A percentile compares a stretch with the other conserved stretches of the same genome.
Conservation (phyloP, 1,140 invertebrate species). For the Aphidius gifuensis region DNA sequence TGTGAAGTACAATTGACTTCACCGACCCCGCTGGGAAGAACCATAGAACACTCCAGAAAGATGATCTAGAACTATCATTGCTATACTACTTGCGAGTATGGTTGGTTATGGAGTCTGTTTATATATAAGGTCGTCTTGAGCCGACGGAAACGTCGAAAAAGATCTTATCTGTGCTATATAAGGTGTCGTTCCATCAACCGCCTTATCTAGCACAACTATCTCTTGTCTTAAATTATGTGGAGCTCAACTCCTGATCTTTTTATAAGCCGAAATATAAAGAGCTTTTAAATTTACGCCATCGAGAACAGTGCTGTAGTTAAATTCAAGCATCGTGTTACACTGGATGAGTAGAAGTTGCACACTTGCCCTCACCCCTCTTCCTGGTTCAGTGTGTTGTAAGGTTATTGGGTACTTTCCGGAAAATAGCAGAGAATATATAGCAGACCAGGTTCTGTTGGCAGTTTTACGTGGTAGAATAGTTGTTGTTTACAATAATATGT, state of each 20-base stretch:
- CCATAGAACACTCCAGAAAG: too few species aligned
- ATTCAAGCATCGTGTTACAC: constrained; percentile 28
- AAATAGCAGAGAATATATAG: too few species aligned
- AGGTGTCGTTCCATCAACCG: constrained; percentile 20
- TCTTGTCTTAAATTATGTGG: constrained; percentile 23
- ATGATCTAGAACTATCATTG: too few species aligned
- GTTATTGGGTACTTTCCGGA: too few species aligned
- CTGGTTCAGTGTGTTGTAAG: too few species aligned
- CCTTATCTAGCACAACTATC: not conserved
- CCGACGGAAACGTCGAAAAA: not conserved
- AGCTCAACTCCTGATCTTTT: constrained; percentile 7
- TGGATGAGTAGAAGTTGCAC: constrained; percentile 18
- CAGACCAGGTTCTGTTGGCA: too few species aligned
- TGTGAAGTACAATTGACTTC: too few species aligned
- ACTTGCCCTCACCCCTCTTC: too few species aligned
- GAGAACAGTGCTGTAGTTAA: constrained; percentile 14
- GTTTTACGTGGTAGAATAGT: too few species aligned
- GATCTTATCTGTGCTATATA: constrained; percentile 20
- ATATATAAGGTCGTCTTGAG: not conserved
- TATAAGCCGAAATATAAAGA: not conserved
- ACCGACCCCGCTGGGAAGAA: too few species aligned
- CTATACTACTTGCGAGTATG: constrained; percentile 29
- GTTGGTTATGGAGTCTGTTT: constrained; percentile 21
- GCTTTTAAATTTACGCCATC: not conserved
- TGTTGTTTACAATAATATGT: too few species aligned